phyloP scores from a whole-genome alignment of 2,797 vertebrate species.

The Lepilemur ruficaudatus region DNA sequence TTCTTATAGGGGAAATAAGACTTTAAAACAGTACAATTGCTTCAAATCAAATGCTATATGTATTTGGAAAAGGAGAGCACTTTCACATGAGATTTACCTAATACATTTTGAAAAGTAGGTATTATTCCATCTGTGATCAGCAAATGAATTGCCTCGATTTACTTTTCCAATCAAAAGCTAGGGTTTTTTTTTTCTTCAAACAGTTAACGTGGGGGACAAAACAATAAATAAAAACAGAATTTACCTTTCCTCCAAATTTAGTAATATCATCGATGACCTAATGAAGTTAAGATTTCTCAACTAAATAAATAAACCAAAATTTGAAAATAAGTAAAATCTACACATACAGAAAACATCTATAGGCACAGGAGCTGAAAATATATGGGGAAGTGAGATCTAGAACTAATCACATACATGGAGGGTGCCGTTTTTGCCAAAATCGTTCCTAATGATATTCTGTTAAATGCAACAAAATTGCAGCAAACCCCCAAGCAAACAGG shows the following conservation, averaged over 20 bases:
- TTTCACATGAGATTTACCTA: neutral
- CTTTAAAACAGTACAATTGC: neutral
- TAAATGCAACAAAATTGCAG: conserved; percentile 35
- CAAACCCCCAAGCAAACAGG: neutral
- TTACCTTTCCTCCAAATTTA: neutral
- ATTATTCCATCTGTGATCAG: neutral
- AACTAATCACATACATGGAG: neutral
- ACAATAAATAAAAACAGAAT: neutral
- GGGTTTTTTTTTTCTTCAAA: neutral
- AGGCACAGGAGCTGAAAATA: neutral
- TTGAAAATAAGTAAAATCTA: neutral
- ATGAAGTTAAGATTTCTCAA: neutral
- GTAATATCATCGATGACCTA: neutral
- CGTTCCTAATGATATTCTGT: conserved; percentile 22
- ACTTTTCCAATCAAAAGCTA: neutral
- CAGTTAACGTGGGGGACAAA: neutral
- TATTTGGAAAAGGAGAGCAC: neutral
- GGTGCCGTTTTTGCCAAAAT: conserved; percentile 15
- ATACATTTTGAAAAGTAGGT: neutral
- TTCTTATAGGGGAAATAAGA: neutral
- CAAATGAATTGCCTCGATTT: neutral
- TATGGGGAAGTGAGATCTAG: conserved; percentile 10
- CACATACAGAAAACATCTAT: neutral
- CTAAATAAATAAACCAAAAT: neutral
- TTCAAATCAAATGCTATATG: neutral